Evolutionary conservation across 2,113 vertebrate genomes (phyloP).

Genomic region (Hippoglossus stenolepis): DNA sequence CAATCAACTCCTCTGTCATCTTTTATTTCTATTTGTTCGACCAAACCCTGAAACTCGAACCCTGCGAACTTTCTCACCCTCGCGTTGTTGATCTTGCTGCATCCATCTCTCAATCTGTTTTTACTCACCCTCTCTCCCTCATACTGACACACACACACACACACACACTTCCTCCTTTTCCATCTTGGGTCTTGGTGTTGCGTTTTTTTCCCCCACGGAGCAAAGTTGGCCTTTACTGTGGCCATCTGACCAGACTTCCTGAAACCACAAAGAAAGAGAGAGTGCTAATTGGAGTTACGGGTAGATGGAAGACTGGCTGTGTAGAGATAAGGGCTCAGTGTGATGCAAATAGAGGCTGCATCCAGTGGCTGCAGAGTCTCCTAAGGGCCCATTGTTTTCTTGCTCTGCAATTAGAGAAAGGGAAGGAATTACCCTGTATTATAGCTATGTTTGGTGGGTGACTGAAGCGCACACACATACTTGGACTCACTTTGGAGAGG

Average conservation of each 20-base stretch:
- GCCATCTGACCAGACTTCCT: slow-evolving; percentile 64
- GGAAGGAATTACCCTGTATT: slow-evolving; percentile 34
- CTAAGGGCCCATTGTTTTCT: slow-evolving; percentile 58
- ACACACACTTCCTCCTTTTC: slow-evolving; percentile 44
- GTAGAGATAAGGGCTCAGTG: slow-evolving; percentile 67
- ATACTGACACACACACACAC: not conserved
- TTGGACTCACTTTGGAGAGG: slow-evolving; percentile 18
- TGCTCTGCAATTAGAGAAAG: slow-evolving; percentile 58
- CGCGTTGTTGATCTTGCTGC: not conserved
- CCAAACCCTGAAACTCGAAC: not conserved
- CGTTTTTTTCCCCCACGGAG: slow-evolving; percentile 46
- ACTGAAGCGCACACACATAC: slow-evolving; percentile 8
- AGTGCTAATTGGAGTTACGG: slow-evolving; percentile 68
- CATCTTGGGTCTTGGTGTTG: slow-evolving; percentile 34
- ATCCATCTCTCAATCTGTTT: not conserved
- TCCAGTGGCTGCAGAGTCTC: slow-evolving; percentile 52
- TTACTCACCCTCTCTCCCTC: not conserved
- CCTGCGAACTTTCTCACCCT: slow-evolving; percentile 1
- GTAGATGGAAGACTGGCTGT: slow-evolving; percentile 52
- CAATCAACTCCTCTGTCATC: slow-evolving; percentile 12
- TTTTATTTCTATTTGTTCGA: slow-evolving; percentile 6
- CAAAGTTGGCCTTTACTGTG: slow-evolving; percentile 49
- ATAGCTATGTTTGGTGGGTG: slow-evolving; percentile 32
- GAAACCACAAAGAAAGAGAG: slow-evolving; percentile 57
- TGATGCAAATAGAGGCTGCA: slow-evolving; percentile 61